Evolutionary conservation across 2,888 invertebrate genomes (phyloP).

Genomic region (Noctua janthina): DNA sequence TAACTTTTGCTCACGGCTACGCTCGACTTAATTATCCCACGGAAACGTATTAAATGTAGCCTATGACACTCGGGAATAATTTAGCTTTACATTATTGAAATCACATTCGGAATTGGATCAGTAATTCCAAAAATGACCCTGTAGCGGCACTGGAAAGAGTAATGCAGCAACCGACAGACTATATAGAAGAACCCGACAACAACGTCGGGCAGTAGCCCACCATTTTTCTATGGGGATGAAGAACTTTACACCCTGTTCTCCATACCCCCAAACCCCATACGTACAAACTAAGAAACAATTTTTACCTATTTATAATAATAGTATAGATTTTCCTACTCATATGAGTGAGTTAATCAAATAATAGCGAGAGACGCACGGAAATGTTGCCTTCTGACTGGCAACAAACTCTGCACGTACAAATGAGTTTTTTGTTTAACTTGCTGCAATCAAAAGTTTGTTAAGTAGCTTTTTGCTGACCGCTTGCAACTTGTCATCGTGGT

Average conservation of each 20-base stretch:
- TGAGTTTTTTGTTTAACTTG: not conserved
- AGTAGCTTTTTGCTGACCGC: not conserved
- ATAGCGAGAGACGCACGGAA: not conserved
- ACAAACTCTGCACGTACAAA: not conserved
- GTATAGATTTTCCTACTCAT: not conserved
- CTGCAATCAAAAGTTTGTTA: constrained; percentile 6
- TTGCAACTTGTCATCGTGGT: not conserved
- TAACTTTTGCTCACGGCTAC: not conserved
- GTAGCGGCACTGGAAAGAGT: too few relatives aligned
- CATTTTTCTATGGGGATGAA: too few relatives aligned
- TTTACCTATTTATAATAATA: not conserved
- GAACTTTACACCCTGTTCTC: too few relatives aligned
- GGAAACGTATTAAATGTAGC: too few relatives aligned
- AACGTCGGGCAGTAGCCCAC: too few relatives aligned
- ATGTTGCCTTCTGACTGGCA: not conserved
- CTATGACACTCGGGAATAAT: too few relatives aligned
- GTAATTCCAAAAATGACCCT: not conserved
- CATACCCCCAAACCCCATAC: too few relatives aligned
- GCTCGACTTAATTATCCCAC: not conserved
- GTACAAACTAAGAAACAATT: too few relatives aligned
- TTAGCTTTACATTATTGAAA: too few relatives aligned
- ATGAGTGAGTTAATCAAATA: not conserved
- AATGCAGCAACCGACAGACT: too few relatives aligned
- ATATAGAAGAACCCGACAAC: too few relatives aligned
- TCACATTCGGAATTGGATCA: too few relatives aligned